Base-by-base conservation (phyloP, 1,140 invertebrate genomes). In the Papilio glaucus region DNA sequence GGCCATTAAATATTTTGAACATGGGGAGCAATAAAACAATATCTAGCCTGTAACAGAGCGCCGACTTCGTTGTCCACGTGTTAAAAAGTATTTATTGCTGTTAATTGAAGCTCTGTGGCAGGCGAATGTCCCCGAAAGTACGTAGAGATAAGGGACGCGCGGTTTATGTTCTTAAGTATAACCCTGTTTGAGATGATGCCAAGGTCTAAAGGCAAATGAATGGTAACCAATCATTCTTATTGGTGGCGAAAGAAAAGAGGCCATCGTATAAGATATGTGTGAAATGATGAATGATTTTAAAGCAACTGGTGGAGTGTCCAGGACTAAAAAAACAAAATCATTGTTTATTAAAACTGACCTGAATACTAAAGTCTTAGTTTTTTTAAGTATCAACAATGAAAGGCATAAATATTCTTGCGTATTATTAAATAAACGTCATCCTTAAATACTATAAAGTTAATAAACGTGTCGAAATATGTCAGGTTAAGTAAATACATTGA, bases 1-100 rank as follows among this genome's bases (percentile, higher is more conserved):
- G 71, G 60, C 42, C 72, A 71, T 76, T 71, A 76, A 75, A 76
- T 70, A 65, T 70, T 68, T 65, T 60, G 57, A 68, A 61, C 26
- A 61, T 61, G 29, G 26, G n/a, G 60, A 37, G 60, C 60, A 61
- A 61, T 57, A 57, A 57, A 57, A 57, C 49, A 57, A 57, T 57
- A 57, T 57, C 49, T 57, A 57, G 24, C 49, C 49, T 57, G 49
- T 57, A 57, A 57, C 49, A 57, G 24, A 33, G 29, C 6, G 49
- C 18, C 49, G 49, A 15, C 49, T 12, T 24, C 9, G 18, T 26
- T 26, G 45, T 49, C 45, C 15, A 49, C 49, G 24, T 57, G 49
- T 57, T 57, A 12, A 12, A 57, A 57, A 24, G 8, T 26, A 33
- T 33, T 33, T 33, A 2, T 33, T 6, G 29, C 24, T 21, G 21